These are phyloP conservation scores for Nephrotoma appendiculata DNA, from an alignment of 2,888 invertebrate genomes.

Conservation along the genomic window DNA sequence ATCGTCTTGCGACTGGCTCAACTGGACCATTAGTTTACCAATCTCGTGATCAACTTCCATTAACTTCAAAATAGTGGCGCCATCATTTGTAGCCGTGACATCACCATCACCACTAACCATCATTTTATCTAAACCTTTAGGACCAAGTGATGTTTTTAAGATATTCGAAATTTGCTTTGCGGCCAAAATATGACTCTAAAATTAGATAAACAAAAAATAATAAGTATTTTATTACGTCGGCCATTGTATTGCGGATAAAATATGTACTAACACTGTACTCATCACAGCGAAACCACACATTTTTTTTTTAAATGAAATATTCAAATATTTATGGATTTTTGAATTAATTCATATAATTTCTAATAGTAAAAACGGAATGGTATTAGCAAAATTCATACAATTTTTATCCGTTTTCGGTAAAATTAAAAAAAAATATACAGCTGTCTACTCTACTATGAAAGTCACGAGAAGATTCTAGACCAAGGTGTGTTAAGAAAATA, in stretches of 20 bases:
- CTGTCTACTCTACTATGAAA: not conserved
- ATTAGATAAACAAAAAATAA: slow-evolving; percentile 15
- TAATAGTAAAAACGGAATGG: not conserved
- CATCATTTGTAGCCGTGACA: slow-evolving; percentile 95
- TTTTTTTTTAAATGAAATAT: not conserved
- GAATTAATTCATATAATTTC: not conserved
- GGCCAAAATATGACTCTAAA: slow-evolving; percentile 95
- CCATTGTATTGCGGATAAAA: not conserved
- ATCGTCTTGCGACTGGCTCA: slow-evolving; percentile 97
- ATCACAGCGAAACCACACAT: not conserved
- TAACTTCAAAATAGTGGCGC: slow-evolving; percentile 95
- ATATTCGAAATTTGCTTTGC: slow-evolving; percentile 83
- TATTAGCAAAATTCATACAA: not conserved
- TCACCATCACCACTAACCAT: slow-evolving; percentile 96
- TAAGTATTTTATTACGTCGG: not conserved
- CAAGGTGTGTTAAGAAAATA: not conserved
- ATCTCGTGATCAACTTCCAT: slow-evolving; percentile 99
- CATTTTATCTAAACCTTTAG: slow-evolving; percentile 95
- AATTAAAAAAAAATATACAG: not conserved
- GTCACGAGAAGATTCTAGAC: not conserved
- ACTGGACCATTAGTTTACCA: slow-evolving; percentile 92
- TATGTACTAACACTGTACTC: not conserved
- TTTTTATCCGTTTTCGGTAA: not conserved
- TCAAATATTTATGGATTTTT: not conserved
- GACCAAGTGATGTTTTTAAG: slow-evolving; percentile 86